Evolutionary conservation across 2,888 invertebrate genomes (phyloP).

Genomic region (Epirrita christyi): DNA sequence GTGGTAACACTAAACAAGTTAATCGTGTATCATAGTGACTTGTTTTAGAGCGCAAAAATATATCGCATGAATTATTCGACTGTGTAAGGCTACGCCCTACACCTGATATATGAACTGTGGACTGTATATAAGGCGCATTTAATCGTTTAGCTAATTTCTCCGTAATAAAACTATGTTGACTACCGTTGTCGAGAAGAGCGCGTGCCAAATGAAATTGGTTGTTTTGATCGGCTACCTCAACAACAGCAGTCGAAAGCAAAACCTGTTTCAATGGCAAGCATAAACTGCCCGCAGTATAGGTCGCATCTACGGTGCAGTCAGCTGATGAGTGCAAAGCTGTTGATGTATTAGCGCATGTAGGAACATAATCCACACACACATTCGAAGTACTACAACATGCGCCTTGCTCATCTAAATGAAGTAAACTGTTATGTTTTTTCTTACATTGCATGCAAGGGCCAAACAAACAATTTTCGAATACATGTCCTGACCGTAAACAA

Average conservation of each 20-base stretch:
- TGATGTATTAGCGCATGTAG: neutral
- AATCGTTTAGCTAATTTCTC: conserved; percentile 17
- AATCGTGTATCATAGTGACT: conserved; percentile 25
- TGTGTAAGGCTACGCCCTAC: conserved; percentile 33
- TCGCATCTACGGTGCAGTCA: no score
- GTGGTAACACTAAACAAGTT: conserved; percentile 33
- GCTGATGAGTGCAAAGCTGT: conserved; percentile 1
- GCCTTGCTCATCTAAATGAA: conserved; percentile 4
- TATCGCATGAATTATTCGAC: conserved; percentile 29
- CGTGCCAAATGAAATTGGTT: conserved; percentile 1
- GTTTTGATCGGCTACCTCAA: conserved; percentile 5
- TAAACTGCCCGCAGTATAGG: conserved; percentile 1
- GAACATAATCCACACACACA: conserved; percentile 1
- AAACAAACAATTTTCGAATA: conserved; percentile 1
- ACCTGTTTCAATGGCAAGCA: conserved; percentile 4
- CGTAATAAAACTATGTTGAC: conserved; percentile 35
- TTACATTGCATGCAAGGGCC: conserved; percentile 20
- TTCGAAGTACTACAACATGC: conserved; percentile 1
- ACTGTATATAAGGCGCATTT: conserved; percentile 28
- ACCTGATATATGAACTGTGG: conserved; percentile 35
- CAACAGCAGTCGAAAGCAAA: conserved; percentile 11
- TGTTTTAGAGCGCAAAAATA: no score
- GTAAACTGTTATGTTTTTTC: conserved; percentile 21
- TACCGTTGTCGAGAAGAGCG: conserved; percentile 21
- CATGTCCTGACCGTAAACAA: conserved; percentile 15